Conservation (phyloP, 2,113 vertebrate genomes). For the Megaleporinus macrocephalus region DNA sequence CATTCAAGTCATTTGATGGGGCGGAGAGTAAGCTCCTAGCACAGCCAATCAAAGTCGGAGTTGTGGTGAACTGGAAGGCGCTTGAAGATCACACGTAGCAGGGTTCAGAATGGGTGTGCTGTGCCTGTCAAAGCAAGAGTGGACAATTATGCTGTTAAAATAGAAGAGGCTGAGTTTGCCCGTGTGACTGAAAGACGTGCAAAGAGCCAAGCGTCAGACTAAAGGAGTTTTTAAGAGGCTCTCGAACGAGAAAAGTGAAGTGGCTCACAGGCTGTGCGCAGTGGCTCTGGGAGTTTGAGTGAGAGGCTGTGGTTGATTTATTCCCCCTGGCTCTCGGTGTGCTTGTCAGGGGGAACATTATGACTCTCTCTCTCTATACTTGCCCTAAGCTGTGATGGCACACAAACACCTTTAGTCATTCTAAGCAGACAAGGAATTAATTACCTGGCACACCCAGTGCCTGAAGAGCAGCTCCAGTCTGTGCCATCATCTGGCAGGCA, state of each 20-base stretch:
- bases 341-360: constrained; percentile 22
- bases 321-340: background rate
- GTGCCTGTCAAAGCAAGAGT: background rate
- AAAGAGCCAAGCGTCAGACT: background rate
- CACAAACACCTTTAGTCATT: constrained; percentile 30
- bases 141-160: background rate
- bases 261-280: background rate
- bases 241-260: background rate
- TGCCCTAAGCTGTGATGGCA: background rate
- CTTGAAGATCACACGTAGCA: background rate
- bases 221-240: background rate
- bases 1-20: constrained; percentile 9
- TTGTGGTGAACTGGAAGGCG: background rate
- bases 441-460: background rate
- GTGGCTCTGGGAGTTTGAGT: background rate
- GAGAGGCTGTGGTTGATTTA: constrained; percentile 2
- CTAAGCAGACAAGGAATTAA: background rate
- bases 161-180: background rate
- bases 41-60: background rate
- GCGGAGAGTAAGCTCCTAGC: background rate
- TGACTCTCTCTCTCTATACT: background rate
- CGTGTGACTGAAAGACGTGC: background rate
- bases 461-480: background rate
- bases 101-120: background rate
- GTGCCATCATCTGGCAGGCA: constrained; percentile 40